These are phyloP conservation scores for Cottoperca gobio DNA, from an alignment of 2,797 vertebrate species.

Conservation along the genomic window DNA sequence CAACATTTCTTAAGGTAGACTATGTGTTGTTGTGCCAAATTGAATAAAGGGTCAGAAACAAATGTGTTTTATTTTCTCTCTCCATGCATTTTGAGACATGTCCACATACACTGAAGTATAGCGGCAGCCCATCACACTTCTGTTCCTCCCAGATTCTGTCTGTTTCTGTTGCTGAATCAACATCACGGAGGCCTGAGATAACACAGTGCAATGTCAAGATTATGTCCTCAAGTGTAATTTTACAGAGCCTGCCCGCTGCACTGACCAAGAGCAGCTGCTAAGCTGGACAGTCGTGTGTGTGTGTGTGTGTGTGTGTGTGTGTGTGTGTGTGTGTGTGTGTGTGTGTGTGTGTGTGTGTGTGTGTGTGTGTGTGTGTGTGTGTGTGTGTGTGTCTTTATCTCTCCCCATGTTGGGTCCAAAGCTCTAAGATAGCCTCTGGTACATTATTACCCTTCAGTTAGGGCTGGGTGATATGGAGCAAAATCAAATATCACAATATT, in stretches of 20 bases:
- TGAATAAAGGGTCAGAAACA: conserved; percentile 49
- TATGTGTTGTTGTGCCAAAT: conserved; percentile 31
- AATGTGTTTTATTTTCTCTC: conserved; percentile 1
- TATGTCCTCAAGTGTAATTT: conserved; percentile 82
- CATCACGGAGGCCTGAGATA: conserved; percentile 68
- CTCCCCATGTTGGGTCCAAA: neutral
- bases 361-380: conserved; percentile 17
- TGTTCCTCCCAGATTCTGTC: conserved; percentile 72
- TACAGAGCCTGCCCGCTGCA: conserved; percentile 60
- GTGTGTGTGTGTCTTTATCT: conserved; percentile 13
- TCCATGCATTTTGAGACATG: conserved; percentile 32
- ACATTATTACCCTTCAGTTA: conserved; percentile 21
- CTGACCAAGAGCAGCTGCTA: conserved; percentile 61
- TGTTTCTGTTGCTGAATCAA: conserved; percentile 70
- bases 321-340: conserved; percentile 11
- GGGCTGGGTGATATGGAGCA: too few relatives aligned
- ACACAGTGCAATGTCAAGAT: conserved; percentile 75
- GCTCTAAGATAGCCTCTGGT: neutral
- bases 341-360: conserved; percentile 19
- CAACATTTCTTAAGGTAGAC: too few relatives aligned
- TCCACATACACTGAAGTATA: conserved; percentile 51
- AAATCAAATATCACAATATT: too few relatives aligned
- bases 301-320: conserved; percentile 18
- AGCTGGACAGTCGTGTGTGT: conserved; percentile 18
- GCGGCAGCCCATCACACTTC: conserved; percentile 68